Evolutionary conservation across 2,113 vertebrate species (phyloP).

Genomic region (Hypomesus transpacificus): DNA sequence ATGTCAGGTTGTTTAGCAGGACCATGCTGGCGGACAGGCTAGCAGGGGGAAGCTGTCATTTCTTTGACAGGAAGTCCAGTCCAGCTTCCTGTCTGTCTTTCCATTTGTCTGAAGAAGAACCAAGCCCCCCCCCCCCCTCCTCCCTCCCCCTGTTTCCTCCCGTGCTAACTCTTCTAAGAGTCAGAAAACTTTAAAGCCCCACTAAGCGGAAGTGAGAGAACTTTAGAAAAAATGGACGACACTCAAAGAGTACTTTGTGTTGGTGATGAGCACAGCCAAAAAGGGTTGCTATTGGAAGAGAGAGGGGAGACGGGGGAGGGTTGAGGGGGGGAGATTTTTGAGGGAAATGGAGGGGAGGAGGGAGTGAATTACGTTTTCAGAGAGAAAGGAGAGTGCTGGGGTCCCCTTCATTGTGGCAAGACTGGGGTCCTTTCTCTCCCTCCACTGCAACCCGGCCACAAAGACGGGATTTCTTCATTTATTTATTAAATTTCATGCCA

Average conservation of each 20-base stretch:
- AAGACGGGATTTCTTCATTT: slow-evolving; percentile 81
- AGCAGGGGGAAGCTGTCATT: slow-evolving; percentile 5
- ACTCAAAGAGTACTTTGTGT: slow-evolving; percentile 84
- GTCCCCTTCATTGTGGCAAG: slow-evolving; percentile 65
- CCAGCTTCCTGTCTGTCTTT: slow-evolving; percentile 18
- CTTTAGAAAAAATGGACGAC: slow-evolving; percentile 47
- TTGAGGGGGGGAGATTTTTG: slow-evolving; percentile 38
- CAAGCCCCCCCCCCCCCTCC: slow-evolving; percentile 35
- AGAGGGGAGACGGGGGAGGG: slow-evolving; percentile 59
- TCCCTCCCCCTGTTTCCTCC: slow-evolving; percentile 69
- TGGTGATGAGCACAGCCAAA: slow-evolving; percentile 50
- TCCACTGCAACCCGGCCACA: slow-evolving; percentile 75
- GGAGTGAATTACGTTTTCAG: slow-evolving; percentile 58
- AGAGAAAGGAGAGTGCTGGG: slow-evolving; percentile 66
- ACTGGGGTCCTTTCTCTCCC: slow-evolving; percentile 79
- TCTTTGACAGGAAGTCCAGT: slow-evolving; percentile 36
- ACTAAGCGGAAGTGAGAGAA: slow-evolving; percentile 81
- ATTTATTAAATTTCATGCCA: slow-evolving; percentile 82
- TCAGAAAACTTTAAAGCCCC: slow-evolving; percentile 80
- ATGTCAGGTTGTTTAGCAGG: slow-evolving; percentile 11
- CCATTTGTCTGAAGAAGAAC: slow-evolving; percentile 17
- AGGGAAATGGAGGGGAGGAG: slow-evolving; percentile 61
- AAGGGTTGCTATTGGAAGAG: slow-evolving; percentile 67
- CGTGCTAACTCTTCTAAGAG: slow-evolving; percentile 79
- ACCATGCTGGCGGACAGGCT: slow-evolving; percentile 15